Evolutionary conservation across 2,888 invertebrate species (phyloP).

Genomic region (Coelopa pilipes): DNA sequence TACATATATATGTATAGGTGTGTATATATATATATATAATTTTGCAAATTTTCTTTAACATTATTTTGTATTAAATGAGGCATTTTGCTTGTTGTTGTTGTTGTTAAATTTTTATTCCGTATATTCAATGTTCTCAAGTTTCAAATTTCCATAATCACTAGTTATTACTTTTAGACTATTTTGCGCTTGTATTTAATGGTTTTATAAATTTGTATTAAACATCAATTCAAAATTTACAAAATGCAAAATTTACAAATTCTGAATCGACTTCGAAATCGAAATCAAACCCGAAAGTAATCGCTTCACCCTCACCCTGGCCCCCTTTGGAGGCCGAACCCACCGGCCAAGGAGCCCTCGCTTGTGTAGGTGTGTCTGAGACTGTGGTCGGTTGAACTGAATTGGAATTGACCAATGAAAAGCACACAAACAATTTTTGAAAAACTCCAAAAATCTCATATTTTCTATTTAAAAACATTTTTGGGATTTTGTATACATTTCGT

Average conservation of each 20-base stretch:
- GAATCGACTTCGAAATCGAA: no score
- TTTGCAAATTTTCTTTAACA: conserved; percentile 13
- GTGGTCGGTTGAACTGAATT: no score
- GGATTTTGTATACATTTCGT: background rate
- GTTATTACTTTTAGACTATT: background rate
- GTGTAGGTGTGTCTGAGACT: no score
- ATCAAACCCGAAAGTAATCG: no score
- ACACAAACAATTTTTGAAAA: background rate
- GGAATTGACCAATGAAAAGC: no score
- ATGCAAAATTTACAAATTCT: no score
- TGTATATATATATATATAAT: conserved; percentile 18
- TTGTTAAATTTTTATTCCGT: conserved; percentile 1
- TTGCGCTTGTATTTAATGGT: background rate
- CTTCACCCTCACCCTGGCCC: no score
- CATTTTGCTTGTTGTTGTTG: conserved; percentile 18
- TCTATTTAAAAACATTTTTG: background rate
- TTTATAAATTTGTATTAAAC: no score
- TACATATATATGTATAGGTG: background rate
- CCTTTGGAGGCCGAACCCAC: no score
- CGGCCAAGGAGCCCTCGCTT: no score
- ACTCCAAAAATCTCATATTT: background rate
- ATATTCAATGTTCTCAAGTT: no score
- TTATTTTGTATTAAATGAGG: conserved; percentile 15
- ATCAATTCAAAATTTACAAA: no score
- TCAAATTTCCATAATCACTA: conserved; percentile 1